Conservation (phyloP, 30 jellyfish, hydroid and myxozoan species). For the Euphysa ruthae region DNA sequence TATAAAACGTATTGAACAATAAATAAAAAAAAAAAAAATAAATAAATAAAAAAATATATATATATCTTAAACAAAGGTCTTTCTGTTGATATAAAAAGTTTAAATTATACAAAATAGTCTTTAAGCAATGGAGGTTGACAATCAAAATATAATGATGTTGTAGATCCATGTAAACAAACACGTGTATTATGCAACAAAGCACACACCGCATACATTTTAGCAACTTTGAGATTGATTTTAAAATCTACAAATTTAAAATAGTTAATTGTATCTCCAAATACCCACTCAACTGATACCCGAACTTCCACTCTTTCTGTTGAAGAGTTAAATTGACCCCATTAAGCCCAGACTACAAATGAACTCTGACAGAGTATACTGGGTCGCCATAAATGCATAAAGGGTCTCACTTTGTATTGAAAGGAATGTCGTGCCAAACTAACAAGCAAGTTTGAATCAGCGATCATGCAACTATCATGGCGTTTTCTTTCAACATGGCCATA, state of each 20-base stretch:
- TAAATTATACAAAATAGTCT: constrained; percentile 7
- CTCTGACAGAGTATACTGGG: constrained; percentile 40
- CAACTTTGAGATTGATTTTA: constrained; percentile 50
- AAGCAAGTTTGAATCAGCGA: constrained; percentile 1
- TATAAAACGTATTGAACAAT: no score
- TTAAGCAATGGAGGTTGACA: constrained; percentile 49
- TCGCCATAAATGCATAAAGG: constrained; percentile 51
- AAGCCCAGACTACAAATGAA: constrained; percentile 34
- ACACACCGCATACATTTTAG: constrained; percentile 34
- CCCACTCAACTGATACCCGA: constrained; percentile 66
- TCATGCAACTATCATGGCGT: constrained; percentile 56
- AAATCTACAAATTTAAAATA: constrained; percentile 51
- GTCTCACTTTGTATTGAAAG: neutral
- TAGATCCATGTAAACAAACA: constrained; percentile 55
- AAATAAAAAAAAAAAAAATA: no score
- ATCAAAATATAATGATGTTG: constrained; percentile 40
- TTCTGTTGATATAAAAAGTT: no score
- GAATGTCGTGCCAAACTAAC: neutral
- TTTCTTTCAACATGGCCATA: constrained; percentile 51
- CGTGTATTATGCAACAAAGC: constrained; percentile 53
- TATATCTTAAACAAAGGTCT: no score
- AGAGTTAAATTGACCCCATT: constrained; percentile 20
- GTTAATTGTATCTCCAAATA: constrained; percentile 60
- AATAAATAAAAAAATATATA: no score
- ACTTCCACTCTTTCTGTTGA: no score